Conservation (phyloP, 2,797 vertebrate species). For the Chelmon rostratus region DNA sequence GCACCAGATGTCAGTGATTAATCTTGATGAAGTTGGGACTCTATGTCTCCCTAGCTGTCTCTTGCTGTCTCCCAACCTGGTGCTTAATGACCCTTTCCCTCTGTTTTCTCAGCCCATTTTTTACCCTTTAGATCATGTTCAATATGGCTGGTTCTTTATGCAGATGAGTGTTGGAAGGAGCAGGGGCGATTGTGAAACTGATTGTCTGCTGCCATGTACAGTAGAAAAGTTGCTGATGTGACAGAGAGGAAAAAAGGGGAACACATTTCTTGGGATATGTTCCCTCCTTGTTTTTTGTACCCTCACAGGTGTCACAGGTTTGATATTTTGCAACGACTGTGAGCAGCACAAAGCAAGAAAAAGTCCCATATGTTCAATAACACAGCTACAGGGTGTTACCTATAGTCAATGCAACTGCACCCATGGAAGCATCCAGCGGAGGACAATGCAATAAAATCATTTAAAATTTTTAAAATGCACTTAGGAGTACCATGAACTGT, state of each 20-base stretch:
- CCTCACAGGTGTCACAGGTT: slow-evolving; percentile 14
- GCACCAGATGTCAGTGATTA: slow-evolving; percentile 84
- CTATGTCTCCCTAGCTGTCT: slow-evolving; percentile 74
- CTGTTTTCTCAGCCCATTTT: slow-evolving; percentile 81
- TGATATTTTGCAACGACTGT: slow-evolving; percentile 25
- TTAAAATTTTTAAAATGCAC: too few relatives aligned
- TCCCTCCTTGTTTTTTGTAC: neutral
- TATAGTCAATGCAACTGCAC: neutral
- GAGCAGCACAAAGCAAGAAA: slow-evolving; percentile 2
- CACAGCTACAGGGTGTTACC: neutral
- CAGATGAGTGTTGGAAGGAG: slow-evolving; percentile 58
- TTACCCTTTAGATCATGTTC: slow-evolving; percentile 76
- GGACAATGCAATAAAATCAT: too few relatives aligned
- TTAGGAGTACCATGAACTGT: too few relatives aligned
- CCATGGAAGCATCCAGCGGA: too few relatives aligned
- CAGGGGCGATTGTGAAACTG: slow-evolving; percentile 16
- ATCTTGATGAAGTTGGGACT: slow-evolving; percentile 85
- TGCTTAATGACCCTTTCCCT: slow-evolving; percentile 82
- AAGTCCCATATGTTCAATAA: neutral
- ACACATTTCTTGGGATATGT: neutral
- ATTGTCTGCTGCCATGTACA: slow-evolving; percentile 29
- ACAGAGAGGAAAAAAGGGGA: slow-evolving; percentile 17
- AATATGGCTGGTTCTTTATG: slow-evolving; percentile 65
- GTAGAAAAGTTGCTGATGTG: neutral
- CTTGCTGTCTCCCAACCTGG: slow-evolving; percentile 79